phyloP scores from a whole-genome alignment of 1,140 invertebrate species.

The Metopolophium dirhodum region DNA sequence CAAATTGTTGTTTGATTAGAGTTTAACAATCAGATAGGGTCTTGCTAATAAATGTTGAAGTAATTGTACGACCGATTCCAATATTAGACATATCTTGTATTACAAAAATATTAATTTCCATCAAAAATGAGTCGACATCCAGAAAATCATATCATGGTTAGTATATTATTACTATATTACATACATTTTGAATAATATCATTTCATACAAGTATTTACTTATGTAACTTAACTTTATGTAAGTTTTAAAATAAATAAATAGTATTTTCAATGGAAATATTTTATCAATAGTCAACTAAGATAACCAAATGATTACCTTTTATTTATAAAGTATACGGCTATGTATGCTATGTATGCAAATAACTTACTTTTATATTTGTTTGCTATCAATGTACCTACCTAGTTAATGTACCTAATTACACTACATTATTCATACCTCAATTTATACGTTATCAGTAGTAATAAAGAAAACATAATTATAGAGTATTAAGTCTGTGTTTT shows the following conservation, averaged over 20 bases:
- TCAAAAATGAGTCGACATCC: slow-evolving; percentile 42
- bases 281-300: too few relatives aligned
- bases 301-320: not conserved
- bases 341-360: not conserved
- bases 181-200: not conserved
- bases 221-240: not conserved
- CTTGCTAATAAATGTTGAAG: not conserved
- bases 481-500: not conserved
- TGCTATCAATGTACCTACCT: not conserved
- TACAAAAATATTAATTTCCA: not conserved
- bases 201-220: not conserved
- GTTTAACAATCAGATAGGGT: not conserved
- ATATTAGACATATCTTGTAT: not conserved
- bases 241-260: not conserved
- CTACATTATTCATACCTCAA: too few relatives aligned
- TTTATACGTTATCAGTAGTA: not conserved
- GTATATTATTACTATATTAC: slow-evolving; percentile 32
- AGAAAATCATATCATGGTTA: slow-evolving; percentile 47
- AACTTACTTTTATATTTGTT: not conserved
- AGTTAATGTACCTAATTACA: too few relatives aligned
- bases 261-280: not conserved
- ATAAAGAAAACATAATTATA: not conserved
- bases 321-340: not conserved
- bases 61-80: not conserved
- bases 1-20: not conserved